A percentile compares a stretch with the other conserved stretches of the same genome.
phyloP scores from a whole-genome alignment of 2,888 invertebrate genomes.

The Branchinecta sandiegonensis region DNA sequence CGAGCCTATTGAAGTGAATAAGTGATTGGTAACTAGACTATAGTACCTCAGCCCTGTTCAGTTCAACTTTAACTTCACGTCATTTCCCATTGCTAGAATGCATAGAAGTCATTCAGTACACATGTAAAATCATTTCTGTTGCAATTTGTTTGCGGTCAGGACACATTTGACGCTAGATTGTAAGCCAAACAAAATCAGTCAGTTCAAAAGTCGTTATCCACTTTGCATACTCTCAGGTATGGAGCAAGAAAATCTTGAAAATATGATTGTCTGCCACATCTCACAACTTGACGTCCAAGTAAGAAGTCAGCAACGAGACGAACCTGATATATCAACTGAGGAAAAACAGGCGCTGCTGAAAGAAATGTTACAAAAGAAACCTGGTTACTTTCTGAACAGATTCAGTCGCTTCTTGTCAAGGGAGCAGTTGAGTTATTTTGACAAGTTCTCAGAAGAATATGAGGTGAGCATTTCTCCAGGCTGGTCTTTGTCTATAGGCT shows the following conservation, averaged over 20 bases:
- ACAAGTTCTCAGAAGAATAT: conserved; percentile 37
- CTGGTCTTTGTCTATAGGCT: no score
- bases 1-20: no score
- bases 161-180: no score
- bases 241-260: conserved; percentile 27
- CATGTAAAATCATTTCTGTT: no score
- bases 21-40: no score
- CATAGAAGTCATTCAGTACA: no score
- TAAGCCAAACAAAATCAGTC: no score
- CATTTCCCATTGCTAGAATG: no score
- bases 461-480: neutral
- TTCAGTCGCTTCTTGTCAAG: conserved; percentile 56
- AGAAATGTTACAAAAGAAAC: conserved; percentile 48
- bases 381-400: conserved; percentile 53
- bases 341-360: conserved; percentile 56
- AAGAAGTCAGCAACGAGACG: conserved; percentile 65
- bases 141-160: no score
- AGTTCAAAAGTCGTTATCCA: no score
- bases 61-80: no score
- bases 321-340: conserved; percentile 50
- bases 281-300: conserved; percentile 50
- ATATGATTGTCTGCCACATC: conserved; percentile 47
- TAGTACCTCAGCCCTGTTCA: no score
- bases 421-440: conserved; percentile 56
- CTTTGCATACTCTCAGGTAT: neutral